Evolutionary conservation across 35 echinoderm and acorn worm genomes (phyloP).

Genomic region (Chiridota heheva): DNA sequence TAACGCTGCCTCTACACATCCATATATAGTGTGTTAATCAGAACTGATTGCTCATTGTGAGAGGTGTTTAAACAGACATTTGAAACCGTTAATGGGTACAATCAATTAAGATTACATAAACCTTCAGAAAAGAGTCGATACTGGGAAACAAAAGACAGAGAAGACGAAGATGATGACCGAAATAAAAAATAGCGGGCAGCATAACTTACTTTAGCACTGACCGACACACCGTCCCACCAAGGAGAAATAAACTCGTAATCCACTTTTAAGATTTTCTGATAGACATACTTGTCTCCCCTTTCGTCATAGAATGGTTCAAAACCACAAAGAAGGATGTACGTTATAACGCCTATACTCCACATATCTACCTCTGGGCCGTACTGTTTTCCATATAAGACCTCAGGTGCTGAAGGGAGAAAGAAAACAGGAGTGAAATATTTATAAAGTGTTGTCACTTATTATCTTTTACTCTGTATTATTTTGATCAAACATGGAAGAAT

Average conservation of each 20-base stretch:
- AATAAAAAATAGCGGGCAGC: neutral
- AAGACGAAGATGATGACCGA: neutral
- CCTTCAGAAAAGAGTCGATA: neutral
- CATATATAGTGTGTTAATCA: no score
- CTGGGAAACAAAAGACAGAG: neutral
- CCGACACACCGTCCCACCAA: slow-evolving; percentile 88
- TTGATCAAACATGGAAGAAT: no score
- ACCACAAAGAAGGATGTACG: slow-evolving; percentile 92
- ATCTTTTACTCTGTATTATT: no score
- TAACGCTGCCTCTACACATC: no score
- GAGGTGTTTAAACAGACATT: no score
- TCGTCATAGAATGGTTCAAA: slow-evolving; percentile 97
- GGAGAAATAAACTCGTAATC: slow-evolving; percentile 94
- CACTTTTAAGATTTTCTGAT: slow-evolving; percentile 77
- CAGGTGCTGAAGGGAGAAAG: slow-evolving; percentile 64
- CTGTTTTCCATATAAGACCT: slow-evolving; percentile 56
- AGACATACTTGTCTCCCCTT: slow-evolving; percentile 65
- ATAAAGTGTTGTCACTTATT: no score
- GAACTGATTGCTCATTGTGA: no score
- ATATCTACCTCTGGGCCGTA: slow-evolving; percentile 78
- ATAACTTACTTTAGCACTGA: slow-evolving; percentile 25
- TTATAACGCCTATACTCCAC: slow-evolving; percentile 98
- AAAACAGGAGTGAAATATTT: no score
- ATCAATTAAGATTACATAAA: neutral
- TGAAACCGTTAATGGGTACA: no score